Evolutionary conservation across 2,113 vertebrate species (phyloP), one percentile per base, ranked within the genome.

Genomic region (Ptychochromis oligacanthus): DNA sequence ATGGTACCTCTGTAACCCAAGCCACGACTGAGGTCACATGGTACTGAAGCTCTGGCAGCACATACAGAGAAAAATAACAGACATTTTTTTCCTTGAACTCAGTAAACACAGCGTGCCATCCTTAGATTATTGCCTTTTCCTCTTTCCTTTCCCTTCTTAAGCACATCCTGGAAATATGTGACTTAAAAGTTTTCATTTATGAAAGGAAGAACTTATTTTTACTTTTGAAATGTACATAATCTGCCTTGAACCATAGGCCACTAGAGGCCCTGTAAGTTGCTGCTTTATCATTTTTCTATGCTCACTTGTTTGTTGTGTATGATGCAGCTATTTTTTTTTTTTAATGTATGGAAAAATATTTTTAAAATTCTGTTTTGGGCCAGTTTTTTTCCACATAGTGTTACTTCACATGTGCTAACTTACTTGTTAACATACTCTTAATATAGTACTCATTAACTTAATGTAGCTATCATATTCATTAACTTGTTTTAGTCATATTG

Each of bases 1-100:
- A 17, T 75, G 15, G 36, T 72, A 6, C 17, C 2, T 36, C 55
- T 81, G 89, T 82, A 90, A 92, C 80, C n/a, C 7, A 34, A 92
- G 64, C 67, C 70, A 46, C 72, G 20, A 4, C 65, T 70, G 18
- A 56, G 78, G 57, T 83, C 61, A 61, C 72, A n/a, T 62, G 85
- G 40, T 46, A 2, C 67, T 11, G 57, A 75, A 43, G 74, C 22
- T 74, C 31, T 38, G 38, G 43, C 62, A 57, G 40, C 60, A 31
- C 31, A 56, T 28, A 58, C 4, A 58, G 22, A 61, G 2, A 56
- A 28, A 60, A 7, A 38, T 26, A 72, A 9, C 28, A 43, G 52
- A 6, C 4, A 13, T 43, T 28, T 17, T 59, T 65, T 46, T 64
- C 18, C 22, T 62, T 26, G 28, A 28, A 79, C 54, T 64, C 75